phyloP scores from a whole-genome alignment of 2,888 invertebrate genomes.

The Achlya flavicornis region DNA sequence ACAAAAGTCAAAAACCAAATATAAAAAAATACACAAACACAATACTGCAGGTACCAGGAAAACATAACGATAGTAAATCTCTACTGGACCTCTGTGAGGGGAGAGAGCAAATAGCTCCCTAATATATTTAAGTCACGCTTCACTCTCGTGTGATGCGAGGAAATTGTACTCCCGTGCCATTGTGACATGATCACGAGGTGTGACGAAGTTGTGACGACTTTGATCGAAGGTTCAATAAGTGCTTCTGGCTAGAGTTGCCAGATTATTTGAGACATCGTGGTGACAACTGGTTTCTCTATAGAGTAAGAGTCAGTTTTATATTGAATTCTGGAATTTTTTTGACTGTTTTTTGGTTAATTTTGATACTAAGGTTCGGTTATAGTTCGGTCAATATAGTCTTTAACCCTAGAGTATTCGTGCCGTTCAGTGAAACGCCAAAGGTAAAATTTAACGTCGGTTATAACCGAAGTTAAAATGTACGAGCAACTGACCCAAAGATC shows the following conservation, averaged over 20 bases:
- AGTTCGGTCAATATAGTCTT: too few species aligned
- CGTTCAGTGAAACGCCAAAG: too few species aligned
- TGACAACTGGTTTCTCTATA: background rate
- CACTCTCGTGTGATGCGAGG: slow-evolving; percentile 4
- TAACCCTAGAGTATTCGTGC: too few species aligned
- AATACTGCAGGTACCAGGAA: slow-evolving; percentile 8
- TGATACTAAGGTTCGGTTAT: background rate
- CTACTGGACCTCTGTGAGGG: background rate
- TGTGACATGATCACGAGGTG: slow-evolving; percentile 1
- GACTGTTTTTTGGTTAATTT: background rate
- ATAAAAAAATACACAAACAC: background rate
- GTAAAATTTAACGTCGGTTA: too few species aligned
- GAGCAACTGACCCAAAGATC: too few species aligned
- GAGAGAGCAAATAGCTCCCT: slow-evolving; percentile 1
- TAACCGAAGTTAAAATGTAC: too few species aligned
- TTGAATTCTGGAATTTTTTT: background rate
- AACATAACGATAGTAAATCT: slow-evolving; percentile 1
- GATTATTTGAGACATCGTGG: background rate
- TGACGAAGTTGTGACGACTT: slow-evolving; percentile 12
- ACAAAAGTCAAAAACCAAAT: background rate
- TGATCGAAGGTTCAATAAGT: slow-evolving; percentile 12
- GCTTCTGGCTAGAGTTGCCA: background rate
- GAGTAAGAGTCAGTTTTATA: background rate
- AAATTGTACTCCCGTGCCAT: slow-evolving; percentile 5
- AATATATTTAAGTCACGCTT: slow-evolving; percentile 6